These are phyloP conservation scores for Acrocephalus scirpaceus DNA, from an alignment of 2,797 vertebrate genomes.

Conservation along the genomic window DNA sequence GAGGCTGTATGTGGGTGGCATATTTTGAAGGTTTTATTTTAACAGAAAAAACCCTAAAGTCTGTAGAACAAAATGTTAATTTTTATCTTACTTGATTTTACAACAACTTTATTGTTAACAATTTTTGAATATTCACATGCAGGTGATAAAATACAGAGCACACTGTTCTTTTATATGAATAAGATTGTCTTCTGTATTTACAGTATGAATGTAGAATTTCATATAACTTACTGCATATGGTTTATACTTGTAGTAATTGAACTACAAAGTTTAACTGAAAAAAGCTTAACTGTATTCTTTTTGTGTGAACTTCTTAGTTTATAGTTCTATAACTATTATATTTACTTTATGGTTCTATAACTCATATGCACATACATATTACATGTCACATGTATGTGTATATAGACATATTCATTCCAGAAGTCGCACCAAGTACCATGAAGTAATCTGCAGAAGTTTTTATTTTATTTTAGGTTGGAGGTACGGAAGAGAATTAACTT, in stretches of 20 bases:
- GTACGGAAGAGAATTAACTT: not conserved
- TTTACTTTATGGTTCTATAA: not conserved
- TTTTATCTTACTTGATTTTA: not conserved
- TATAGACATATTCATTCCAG: not conserved
- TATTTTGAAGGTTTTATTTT: not conserved
- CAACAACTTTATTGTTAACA: not conserved
- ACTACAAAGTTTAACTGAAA: not conserved
- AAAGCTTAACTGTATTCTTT: not conserved
- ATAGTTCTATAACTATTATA: not conserved
- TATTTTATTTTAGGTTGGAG: not conserved
- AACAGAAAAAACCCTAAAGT: not conserved
- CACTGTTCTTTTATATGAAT: not conserved
- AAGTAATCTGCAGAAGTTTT: not conserved
- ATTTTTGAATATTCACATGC: not conserved
- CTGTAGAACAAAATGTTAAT: not conserved
- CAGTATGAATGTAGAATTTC: not conserved
- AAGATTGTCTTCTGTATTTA: not conserved
- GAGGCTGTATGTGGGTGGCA: slow-evolving; percentile 12
- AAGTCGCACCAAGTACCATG: not conserved
- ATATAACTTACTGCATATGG: not conserved
- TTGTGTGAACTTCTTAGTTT: not conserved
- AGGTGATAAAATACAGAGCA: not conserved
- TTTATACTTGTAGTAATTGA: not conserved
- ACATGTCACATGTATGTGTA: too few species aligned
- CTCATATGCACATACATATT: fast-evolving